Base-by-base conservation (phyloP, 2,113 vertebrate species). In the Pterophyllum scalare region DNA sequence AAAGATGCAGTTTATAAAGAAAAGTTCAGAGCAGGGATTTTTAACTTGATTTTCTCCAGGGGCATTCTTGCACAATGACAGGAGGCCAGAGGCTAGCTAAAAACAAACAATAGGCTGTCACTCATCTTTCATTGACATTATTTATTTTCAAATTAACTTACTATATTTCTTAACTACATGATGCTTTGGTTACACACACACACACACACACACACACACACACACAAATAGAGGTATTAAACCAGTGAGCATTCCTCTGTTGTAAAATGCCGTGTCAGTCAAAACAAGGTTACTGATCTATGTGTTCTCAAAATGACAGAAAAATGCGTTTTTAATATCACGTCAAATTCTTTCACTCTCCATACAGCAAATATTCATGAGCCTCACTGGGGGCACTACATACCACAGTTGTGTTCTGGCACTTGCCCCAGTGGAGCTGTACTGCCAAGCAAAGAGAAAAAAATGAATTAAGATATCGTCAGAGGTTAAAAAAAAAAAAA, bases 401-500 rank as follows among this genome's bases (percentile, higher is more conserved):
- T 12, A 80, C 40, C 56, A 79, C 82, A 81, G 81, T 78, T 88
- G 80, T 81, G 8, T 78, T 81, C 77, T 59, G 75, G 54, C 82
- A 77, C 77, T 67, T 7, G 10, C 60, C 31, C 24, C 24, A 31
- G 24, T n/a, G 24, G 59, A 88, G 65, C 72, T 80, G 14, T 49
- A 49, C 70, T 26, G 79, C 61, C 58, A 82, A 86, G 88, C 65
- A 56, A 52, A 78, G 22, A 43, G 58, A 57, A 79, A 28, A 28
- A 83, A 77, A 70, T 67, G n/a, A 87, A 85, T 90, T 35, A 81
- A 83, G 83, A 87, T 80, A 59, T 62, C 62, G 78, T 72, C 80
- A 43, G 79, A 35, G 4, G 79, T 78, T 33, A 7, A 33, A 28
- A 28, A 28, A 28, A 28, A 28, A 28, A 28, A 28, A 35, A 35